A percentile compares a stretch with the other conserved stretches of the same genome.
These are phyloP conservation scores for Anastatus disparis DNA, from an alignment of 1,140 invertebrate species.

Conservation along the genomic window DNA sequence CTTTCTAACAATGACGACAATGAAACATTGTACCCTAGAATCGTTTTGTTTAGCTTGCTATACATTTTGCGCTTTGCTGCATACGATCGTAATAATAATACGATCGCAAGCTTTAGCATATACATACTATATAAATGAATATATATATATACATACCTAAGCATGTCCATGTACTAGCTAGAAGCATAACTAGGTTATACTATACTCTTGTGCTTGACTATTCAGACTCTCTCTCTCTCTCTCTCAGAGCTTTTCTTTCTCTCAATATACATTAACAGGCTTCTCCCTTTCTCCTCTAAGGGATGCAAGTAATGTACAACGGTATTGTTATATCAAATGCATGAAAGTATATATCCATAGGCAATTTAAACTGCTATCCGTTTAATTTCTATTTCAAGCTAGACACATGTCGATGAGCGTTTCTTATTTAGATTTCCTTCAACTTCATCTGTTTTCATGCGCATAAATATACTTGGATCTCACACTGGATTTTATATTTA, in stretches of 20 bases:
- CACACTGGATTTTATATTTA: no score
- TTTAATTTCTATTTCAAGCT: constrained; percentile 9
- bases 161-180: no score
- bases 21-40: constrained; percentile 7
- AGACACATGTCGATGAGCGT: constrained; percentile 23
- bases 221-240: background rate
- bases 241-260: background rate
- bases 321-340: no score
- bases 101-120: background rate
- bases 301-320: no score
- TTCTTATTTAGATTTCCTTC: background rate
- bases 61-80: background rate
- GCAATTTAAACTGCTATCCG: background rate
- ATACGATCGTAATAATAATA: background rate
- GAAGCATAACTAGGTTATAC: constrained; percentile 19
- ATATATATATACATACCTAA: no score
- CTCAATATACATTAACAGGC: background rate
- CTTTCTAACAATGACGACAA: background rate
- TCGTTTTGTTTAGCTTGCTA: constrained; percentile 8
- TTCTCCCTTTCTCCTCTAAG: no score
- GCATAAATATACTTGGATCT: no score
- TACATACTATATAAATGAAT: no score
- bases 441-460: no score
- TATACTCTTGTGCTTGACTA: background rate
- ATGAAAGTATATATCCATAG: background rate